Base-by-base conservation (phyloP, 64 coral and sea anemone genomes). In the Stichodactyla helianthus region DNA sequence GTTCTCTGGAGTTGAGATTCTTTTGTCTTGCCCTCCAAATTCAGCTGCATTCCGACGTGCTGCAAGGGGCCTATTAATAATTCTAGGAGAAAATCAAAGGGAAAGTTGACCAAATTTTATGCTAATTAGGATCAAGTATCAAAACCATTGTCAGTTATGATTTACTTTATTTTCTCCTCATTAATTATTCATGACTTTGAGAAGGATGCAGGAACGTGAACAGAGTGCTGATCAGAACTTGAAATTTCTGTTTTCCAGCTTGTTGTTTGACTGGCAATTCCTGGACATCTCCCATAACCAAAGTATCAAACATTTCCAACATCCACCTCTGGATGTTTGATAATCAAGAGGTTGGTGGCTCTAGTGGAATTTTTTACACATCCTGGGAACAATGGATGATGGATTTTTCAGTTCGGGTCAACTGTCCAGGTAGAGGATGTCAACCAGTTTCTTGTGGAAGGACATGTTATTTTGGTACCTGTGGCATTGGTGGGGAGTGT, bases 281-380 rank as follows among this genome's bases (percentile, higher is more conserved):
- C 20, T 98, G 91, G 88, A 35, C 62, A 23, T 87, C 87, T 4
- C 84, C 53, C 64, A 79, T 83, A n/a, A 81, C 27, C 16, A 87
- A 90, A 77, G 65, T 90, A 51, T 86, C 84, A 79, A 98, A 95
- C 54, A 95, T 98, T 50, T 88, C 93, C 7, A 92, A 94, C 59
- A 89, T 98, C 28, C 96, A 98, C 67, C 50, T 92, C 10, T 98
- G 85, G 89, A 94, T 98, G 96, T 98, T 98, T 90, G 88, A 98
- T 54, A 87, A 95, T 28, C 89, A 81, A 50, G 62, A 79, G 61
- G 77, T 93, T 57, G 93, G 96, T 71, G 91, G 91, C 5, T 86
- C 91, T 9, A 77, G 27, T 26, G 96, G 93, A 19, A 98, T 98
- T 71, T 98, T 86, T 71, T 98, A 98, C 53, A 98, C 96, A 27